Conservation (phyloP, 2,888 invertebrate species). For the Epinotia demarniana region DNA sequence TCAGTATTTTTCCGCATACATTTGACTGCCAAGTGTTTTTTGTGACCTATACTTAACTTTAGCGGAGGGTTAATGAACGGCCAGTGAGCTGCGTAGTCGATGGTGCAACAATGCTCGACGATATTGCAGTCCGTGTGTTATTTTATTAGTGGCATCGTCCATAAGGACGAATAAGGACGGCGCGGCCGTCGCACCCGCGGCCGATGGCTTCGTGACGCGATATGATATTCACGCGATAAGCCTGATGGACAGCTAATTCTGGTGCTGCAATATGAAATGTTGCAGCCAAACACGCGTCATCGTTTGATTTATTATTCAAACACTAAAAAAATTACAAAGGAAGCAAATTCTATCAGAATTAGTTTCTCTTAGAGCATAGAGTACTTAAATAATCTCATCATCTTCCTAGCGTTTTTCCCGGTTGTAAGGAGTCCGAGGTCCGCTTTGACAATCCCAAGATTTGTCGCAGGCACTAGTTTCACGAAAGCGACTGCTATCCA, state of each 20-base stretch:
- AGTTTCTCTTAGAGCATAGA: slow-evolving; percentile 43
- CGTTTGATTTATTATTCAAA: slow-evolving; percentile 25
- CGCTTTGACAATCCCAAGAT: too few species aligned
- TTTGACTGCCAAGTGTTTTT: background rate
- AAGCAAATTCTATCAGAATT: background rate
- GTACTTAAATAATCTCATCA: too few species aligned
- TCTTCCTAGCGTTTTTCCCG: too few species aligned
- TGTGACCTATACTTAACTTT: background rate
- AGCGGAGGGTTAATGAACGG: background rate
- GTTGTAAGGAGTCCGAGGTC: too few species aligned
- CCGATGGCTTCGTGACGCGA: slow-evolving; percentile 52
- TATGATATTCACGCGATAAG: slow-evolving; percentile 58
- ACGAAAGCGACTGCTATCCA: too few species aligned
- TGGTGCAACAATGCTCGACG: slow-evolving; percentile 40
- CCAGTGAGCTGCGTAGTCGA: background rate
- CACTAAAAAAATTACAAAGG: background rate
- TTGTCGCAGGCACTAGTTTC: too few species aligned
- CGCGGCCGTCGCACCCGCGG: slow-evolving; percentile 70
- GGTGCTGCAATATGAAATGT: slow-evolving; percentile 23
- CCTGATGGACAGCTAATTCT: slow-evolving; percentile 55
- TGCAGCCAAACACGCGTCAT: slow-evolving; percentile 23
- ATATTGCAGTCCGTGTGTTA: slow-evolving; percentile 53
- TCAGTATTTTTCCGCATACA: background rate
- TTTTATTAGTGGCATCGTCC: slow-evolving; percentile 57
- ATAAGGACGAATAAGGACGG: slow-evolving; percentile 76